Base-by-base conservation (phyloP, 2,797 vertebrate genomes). In the Rhinatrema bivittatum region DNA sequence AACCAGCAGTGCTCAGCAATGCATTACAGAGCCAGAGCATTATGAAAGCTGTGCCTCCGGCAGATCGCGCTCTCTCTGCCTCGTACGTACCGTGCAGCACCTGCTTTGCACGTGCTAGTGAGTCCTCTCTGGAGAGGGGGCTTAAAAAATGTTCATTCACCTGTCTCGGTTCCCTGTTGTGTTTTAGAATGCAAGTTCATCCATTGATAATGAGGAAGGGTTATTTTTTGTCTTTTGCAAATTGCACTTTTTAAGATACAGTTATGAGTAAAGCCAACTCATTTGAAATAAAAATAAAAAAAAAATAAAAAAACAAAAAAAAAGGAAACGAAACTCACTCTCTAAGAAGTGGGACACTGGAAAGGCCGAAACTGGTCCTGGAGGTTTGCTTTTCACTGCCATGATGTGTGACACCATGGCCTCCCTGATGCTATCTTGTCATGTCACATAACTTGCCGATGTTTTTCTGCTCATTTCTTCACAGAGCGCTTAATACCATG, bases 241-340 rank as follows among this genome's bases (percentile, higher is more conserved):
- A 71, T 73, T 53, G 62, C 72, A 76, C 73, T 83, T 81, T 78
- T 41, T 39, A 50, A 65, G 42, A 56, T 51, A 54, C 49, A 56
- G 38, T 46, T 45, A 39, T 42, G n/a, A 66, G 62, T 39, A 50
- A 63, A 65, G 54, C 57, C 54, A 62, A 39, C 45, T 35, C 27
- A 3, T 7, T 5, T 16, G 44, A 18, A 29, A 14, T 49, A n/a
- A n/a, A n/a, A n/a, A 10, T 25, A 44, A n/a, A 43, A 45, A 32
- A 9, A 32, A 36, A 16, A 32, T 8, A 19, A n/a, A n/a, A n/a
- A n/a, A n/a, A 10, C 25, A 44, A n/a, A 43, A 45, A 32, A 9
- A 32, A 36, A 16, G n/a, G n/a, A n/a, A n/a, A 32, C 8, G 19
- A 16, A 53, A 33, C 35, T 39, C 56, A 36, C 11, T 32, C 36